phyloP scores from a whole-genome alignment of 2,888 invertebrate species.

The Sarcophaga caerulescens region DNA sequence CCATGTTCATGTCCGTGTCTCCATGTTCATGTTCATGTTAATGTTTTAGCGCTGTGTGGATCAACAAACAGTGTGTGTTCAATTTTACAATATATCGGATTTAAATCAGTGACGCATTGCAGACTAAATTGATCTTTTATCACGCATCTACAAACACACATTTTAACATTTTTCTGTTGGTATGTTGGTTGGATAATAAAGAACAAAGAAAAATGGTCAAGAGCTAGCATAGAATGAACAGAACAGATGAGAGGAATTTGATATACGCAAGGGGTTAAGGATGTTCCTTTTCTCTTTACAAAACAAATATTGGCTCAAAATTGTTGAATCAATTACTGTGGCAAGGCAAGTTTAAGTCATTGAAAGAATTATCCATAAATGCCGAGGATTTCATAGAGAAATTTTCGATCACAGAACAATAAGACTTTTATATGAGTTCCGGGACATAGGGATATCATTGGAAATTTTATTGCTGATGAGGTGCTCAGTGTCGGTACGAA shows the following conservation, averaged over 20 bases:
- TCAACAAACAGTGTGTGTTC: slow-evolving; percentile 70
- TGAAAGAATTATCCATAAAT: too few species aligned
- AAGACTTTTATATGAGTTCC: too few species aligned
- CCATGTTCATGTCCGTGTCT: not conserved
- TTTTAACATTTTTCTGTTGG: slow-evolving; percentile 39
- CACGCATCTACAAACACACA: slow-evolving; percentile 69
- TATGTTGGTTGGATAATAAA: slow-evolving; percentile 12
- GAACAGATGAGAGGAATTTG: not conserved
- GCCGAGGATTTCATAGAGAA: too few species aligned
- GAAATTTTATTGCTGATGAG: too few species aligned
- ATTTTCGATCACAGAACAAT: too few species aligned
- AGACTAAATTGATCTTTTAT: slow-evolving; percentile 80
- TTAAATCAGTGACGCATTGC: slow-evolving; percentile 79
- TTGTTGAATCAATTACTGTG: too few species aligned
- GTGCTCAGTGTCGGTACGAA: too few species aligned
- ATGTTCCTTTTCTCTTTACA: too few species aligned
- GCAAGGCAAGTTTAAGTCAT: too few species aligned
- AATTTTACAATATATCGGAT: slow-evolving; percentile 76
- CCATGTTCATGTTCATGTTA: slow-evolving; percentile 69
- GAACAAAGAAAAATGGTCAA: not conserved
- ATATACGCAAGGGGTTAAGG: too few species aligned
- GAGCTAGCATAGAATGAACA: not conserved
- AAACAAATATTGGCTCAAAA: too few species aligned
- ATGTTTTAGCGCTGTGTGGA: slow-evolving; percentile 75
- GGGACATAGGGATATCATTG: too few species aligned